Percentiles rank a stretch among this genome's conserved stretches.
These are phyloP conservation scores for Etheostoma cragini DNA, from an alignment of 2,113 vertebrate species.

Conservation along the genomic window DNA sequence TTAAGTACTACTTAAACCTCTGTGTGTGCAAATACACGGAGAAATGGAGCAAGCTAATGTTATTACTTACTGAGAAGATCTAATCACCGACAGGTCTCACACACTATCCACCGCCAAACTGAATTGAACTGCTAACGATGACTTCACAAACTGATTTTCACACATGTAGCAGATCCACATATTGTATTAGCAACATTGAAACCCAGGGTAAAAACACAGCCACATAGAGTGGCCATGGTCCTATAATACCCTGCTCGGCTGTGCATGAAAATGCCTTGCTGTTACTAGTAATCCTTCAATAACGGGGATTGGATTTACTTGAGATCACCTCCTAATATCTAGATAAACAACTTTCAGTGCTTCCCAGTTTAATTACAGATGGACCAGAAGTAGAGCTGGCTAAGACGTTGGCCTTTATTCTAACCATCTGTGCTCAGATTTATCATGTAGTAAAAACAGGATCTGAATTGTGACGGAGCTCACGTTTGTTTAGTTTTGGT, in stretches of 20 bases:
- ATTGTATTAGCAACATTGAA: background rate
- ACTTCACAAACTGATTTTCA: background rate
- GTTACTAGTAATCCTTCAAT: background rate
- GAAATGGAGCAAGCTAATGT: constrained; percentile 48
- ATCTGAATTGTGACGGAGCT: constrained; percentile 9
- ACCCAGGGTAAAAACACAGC: constrained; percentile 11
- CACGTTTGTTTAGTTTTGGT: constrained; percentile 9
- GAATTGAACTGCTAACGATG: background rate
- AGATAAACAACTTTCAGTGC: constrained; percentile 30
- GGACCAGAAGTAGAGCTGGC: constrained; percentile 27
- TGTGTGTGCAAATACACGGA: background rate
- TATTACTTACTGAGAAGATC: constrained; percentile 56
- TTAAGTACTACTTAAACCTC: constrained; percentile 48
- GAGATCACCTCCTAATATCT: constrained; percentile 33
- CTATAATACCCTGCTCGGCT: background rate
- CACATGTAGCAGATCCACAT: background rate
- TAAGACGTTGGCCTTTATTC: constrained; percentile 24
- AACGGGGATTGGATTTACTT: constrained; percentile 28
- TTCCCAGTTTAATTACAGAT: constrained; percentile 31
- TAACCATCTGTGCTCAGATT: constrained; percentile 35
- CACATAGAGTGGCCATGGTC: background rate
- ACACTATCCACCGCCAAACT: constrained; percentile 16
- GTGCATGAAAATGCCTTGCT: background rate
- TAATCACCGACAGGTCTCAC: constrained; percentile 46
- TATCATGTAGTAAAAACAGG: background rate